Conservation (phyloP, 1,140 invertebrate species). For the Periplaneta americana region DNA sequence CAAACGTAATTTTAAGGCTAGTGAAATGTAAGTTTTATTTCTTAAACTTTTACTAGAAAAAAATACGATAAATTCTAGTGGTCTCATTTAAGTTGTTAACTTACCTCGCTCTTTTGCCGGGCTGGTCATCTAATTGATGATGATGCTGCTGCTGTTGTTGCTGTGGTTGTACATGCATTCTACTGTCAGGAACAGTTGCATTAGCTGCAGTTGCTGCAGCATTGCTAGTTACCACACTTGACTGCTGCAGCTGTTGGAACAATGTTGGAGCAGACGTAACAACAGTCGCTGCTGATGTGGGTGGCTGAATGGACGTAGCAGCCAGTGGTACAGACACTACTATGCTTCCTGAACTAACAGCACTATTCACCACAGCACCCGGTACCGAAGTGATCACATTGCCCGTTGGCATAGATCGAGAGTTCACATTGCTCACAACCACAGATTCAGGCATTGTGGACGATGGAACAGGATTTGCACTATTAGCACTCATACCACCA, state of each 20-base stretch:
- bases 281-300: not conserved
- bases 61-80: too few relatives aligned
- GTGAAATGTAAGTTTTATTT: too few relatives aligned
- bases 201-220: not conserved
- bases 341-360: not conserved
- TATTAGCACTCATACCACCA: not conserved
- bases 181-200: not conserved
- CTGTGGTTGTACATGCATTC: not conserved
- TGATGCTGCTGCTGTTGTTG: not conserved
- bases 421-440: slow-evolving; percentile 7
- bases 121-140: not conserved
- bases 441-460: not conserved
- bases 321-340: slow-evolving; percentile 17
- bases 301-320: slow-evolving; percentile 11
- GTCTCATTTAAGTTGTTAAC: too few relatives aligned
- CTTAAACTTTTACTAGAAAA: too few relatives aligned
- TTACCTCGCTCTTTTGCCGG: slow-evolving; percentile 21
- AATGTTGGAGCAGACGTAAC: slow-evolving; percentile 5
- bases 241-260: slow-evolving; percentile 17
- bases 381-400: slow-evolving; percentile 9
- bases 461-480: not conserved
- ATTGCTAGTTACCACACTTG: slow-evolving; percentile 6
- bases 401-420: not conserved
- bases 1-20: too few relatives aligned
- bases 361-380: not conserved